These are phyloP conservation scores for Neomorphus geoffroyi DNA, from an alignment of 2,797 vertebrate genomes.

Conservation along the genomic window DNA sequence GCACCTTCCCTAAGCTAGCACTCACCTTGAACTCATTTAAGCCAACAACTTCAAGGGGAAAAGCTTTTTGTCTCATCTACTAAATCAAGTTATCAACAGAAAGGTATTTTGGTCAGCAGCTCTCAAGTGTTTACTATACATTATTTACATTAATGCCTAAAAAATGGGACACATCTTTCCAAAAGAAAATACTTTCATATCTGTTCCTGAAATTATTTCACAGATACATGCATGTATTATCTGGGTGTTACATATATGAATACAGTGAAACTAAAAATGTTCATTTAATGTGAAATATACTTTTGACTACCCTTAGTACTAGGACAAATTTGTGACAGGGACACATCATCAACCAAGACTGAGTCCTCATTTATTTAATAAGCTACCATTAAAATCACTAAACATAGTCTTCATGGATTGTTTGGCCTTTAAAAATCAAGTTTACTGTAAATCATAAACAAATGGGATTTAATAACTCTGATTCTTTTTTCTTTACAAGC, in stretches of 20 bases:
- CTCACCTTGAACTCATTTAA: conserved; percentile 43
- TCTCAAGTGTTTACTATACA: not conserved
- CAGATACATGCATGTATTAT: not conserved
- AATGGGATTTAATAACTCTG: not conserved
- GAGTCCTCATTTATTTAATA: not conserved
- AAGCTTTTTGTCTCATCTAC: conserved; percentile 24
- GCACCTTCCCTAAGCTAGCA: not conserved
- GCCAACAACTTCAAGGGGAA: conserved; percentile 8
- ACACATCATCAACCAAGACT: not conserved
- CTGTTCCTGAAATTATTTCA: not conserved
- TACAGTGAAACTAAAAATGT: not conserved
- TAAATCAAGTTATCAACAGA: conserved; percentile 8
- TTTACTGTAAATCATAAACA: not conserved
- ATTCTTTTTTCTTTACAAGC: not conserved
- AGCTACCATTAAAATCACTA: not conserved
- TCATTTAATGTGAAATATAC: not conserved
- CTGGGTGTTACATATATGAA: not conserved
- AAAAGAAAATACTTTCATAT: not conserved
- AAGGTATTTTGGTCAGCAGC: not conserved
- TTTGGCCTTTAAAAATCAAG: not conserved
- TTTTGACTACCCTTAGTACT: not conserved
- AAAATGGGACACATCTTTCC: not conserved
- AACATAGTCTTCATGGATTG: not conserved
- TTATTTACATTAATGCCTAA: not conserved
- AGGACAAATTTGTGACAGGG: not conserved